phyloP scores from a whole-genome alignment of 30 jellyfish, hydroid and myxozoan genomes.

The Calvadosia cruxmelitensis region DNA sequence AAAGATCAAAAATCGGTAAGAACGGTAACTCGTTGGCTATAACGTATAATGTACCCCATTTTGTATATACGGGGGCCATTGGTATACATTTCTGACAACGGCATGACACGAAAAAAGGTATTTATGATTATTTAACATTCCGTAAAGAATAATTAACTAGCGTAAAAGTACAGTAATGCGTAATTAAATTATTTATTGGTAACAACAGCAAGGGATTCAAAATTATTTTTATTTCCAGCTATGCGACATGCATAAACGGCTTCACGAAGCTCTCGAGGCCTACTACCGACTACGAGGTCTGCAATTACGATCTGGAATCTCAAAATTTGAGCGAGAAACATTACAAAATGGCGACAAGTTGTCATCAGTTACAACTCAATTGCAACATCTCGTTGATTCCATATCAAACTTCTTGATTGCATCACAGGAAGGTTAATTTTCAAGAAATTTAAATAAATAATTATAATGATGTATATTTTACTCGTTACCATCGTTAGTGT shows the following conservation, averaged over 20 bases:
- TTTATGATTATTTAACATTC: background rate
- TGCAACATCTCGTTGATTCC: conserved; percentile 20
- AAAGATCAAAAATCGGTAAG: background rate
- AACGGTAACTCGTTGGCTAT: no score
- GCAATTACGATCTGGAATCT: conserved; percentile 53
- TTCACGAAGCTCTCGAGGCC: conserved; percentile 70
- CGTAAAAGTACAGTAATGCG: background rate
- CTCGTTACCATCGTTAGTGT: no score
- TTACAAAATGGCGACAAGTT: conserved; percentile 42
- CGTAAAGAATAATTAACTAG: background rate
- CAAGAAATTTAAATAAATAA: no score
- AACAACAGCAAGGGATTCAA: no score
- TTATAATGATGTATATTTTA: no score
- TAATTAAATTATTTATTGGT: no score
- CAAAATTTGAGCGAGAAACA: conserved; percentile 45
- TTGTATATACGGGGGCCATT: no score
- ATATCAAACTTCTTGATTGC: conserved; percentile 33
- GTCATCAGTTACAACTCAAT: conserved; percentile 13
- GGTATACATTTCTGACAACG: background rate
- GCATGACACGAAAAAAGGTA: background rate
- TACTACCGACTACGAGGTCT: conserved; percentile 75
- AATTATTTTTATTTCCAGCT: conserved; percentile 31
- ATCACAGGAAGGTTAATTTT: conserved; percentile 15
- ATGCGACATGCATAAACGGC: conserved; percentile 51
- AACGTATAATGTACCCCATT: no score